Conservation (phyloP, 1,140 invertebrate species). For the Pantala flavescens region DNA sequence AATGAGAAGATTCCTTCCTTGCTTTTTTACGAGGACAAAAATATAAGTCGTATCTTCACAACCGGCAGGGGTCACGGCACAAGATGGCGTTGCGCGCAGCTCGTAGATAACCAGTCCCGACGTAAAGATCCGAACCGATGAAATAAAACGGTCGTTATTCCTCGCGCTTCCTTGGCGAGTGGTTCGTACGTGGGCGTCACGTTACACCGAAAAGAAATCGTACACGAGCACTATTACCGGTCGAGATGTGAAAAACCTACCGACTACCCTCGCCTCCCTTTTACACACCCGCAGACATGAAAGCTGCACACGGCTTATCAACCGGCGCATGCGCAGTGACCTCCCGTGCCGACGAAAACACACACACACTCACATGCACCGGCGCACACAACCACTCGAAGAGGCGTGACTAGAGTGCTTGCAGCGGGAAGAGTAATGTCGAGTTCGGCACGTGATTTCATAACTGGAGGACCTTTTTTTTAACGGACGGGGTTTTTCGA, state of each 20-base stretch:
- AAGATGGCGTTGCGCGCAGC: not conserved
- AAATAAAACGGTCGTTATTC: not conserved
- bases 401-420: not conserved
- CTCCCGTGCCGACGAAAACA: slow-evolving; percentile 7
- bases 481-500: not conserved
- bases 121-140: not conserved
- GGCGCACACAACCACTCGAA: not conserved
- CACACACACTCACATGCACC: not conserved
- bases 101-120: not conserved
- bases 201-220: not conserved
- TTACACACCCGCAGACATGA: not conserved
- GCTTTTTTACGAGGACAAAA: too few relatives aligned
- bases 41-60: not conserved
- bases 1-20: too few relatives aligned
- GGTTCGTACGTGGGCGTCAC: not conserved
- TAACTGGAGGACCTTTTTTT: not conserved
- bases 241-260: not conserved
- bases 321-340: not conserved
- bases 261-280: not conserved
- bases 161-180: too few relatives aligned
- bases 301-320: not conserved
- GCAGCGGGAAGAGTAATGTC: not conserved
- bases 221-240: not conserved
- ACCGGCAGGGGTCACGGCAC: not conserved
- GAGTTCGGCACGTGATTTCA: not conserved